Evolutionary conservation across 2,113 vertebrate genomes (phyloP).

Genomic region (Pristiophorus japonicus): DNA sequence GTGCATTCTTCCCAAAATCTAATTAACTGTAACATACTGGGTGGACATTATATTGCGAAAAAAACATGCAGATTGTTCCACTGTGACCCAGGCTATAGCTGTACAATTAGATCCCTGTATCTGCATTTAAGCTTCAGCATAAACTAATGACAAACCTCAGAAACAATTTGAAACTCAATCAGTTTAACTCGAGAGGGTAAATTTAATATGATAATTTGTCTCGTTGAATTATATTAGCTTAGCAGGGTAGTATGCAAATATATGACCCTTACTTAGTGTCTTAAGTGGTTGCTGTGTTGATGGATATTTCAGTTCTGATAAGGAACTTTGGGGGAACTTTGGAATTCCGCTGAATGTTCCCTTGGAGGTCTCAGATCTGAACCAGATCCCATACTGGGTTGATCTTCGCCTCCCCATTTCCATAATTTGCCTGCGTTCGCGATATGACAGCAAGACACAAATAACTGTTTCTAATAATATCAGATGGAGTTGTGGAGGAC

Average conservation of each 20-base stretch:
- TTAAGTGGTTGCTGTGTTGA: constrained; percentile 84
- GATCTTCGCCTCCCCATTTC: constrained; percentile 85
- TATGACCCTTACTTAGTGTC: constrained; percentile 93
- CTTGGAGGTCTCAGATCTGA: constrained; percentile 82
- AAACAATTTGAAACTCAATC: constrained; percentile 99
- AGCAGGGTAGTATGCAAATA: constrained; percentile 96
- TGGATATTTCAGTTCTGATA: constrained; percentile 87
- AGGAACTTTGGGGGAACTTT: constrained; percentile 95
- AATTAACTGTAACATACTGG: constrained; percentile 12
- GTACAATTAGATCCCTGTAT: constrained; percentile 86
- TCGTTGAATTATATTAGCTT: constrained; percentile 83
- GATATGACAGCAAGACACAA: constrained; percentile 96
- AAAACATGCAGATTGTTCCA: constrained; percentile 53
- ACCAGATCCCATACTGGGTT: constrained; percentile 88
- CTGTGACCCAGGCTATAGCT: constrained; percentile 82
- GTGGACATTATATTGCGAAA: not conserved
- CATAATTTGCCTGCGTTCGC: constrained; percentile 90
- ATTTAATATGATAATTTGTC: constrained; percentile 99
- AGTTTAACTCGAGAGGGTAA: constrained; percentile 98
- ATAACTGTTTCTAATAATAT: constrained; percentile 98
- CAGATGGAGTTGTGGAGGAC: constrained; percentile 91
- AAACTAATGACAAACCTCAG: constrained; percentile 98
- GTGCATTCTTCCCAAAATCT: not conserved
- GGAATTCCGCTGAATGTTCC: constrained; percentile 85
- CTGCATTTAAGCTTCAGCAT: constrained; percentile 90